Conservation (phyloP, 2,113 vertebrate species). For the Psammodynastes pulverulentus region DNA sequence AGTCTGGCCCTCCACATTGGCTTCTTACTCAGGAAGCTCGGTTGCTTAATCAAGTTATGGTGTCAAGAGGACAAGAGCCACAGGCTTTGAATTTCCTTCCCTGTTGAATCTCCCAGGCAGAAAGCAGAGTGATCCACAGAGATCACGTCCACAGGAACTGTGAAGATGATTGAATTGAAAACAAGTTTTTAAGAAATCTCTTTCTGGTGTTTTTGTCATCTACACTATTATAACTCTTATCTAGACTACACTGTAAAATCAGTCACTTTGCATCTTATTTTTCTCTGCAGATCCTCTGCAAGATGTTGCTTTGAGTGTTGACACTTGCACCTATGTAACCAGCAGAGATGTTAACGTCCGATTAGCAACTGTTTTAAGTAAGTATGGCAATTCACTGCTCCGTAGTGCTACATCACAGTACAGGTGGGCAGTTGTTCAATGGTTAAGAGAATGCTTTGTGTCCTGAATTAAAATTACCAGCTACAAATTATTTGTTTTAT, state of each 20-base stretch:
- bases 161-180: background rate
- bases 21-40: background rate
- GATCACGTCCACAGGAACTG: background rate
- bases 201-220: background rate
- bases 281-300: conserved; percentile 67
- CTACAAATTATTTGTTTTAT: background rate
- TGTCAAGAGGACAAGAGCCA: background rate
- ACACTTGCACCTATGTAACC: conserved; percentile 51
- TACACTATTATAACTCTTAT: background rate
- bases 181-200: background rate
- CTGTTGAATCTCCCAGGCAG: background rate
- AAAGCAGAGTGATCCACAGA: background rate
- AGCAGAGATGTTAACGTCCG: conserved; percentile 52
- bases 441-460: background rate
- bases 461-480: background rate
- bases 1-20: background rate
- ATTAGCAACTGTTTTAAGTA: conserved; percentile 63
- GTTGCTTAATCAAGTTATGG: background rate
- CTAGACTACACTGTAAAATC: background rate
- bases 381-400: conserved; percentile 30
- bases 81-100: background rate
- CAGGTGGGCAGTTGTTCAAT: background rate
- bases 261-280: conserved; percentile 19
- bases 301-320: conserved; percentile 70
- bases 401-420: background rate